phyloP scores from a whole-genome alignment of 2,888 invertebrate species.

The Empis stercorea region DNA sequence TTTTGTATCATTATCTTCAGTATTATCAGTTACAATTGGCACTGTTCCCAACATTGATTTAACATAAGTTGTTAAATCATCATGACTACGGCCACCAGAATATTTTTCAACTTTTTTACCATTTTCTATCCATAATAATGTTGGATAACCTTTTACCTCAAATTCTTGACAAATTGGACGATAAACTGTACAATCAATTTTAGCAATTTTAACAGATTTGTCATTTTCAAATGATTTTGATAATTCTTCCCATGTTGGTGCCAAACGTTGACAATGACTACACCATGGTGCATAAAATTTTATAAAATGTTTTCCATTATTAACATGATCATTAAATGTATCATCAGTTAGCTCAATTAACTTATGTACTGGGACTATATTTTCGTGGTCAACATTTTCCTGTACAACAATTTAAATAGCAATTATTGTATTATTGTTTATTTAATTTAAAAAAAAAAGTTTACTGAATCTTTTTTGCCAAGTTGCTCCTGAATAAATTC shows the following conservation, averaged over 20 bases:
- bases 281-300: constrained; percentile 94
- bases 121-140: constrained; percentile 74
- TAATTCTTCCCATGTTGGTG: constrained; percentile 73
- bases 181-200: constrained; percentile 74
- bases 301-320: constrained; percentile 67
- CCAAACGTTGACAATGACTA: constrained; percentile 70
- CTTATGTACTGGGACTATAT: constrained; percentile 6
- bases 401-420: not conserved
- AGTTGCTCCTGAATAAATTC: constrained; percentile 66
- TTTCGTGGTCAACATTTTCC: constrained; percentile 8
- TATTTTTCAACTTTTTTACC: constrained; percentile 76
- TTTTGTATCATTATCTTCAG: constrained; percentile 17
- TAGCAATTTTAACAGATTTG: constrained; percentile 56
- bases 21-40: constrained; percentile 10
- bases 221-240: constrained; percentile 51
- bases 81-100: constrained; percentile 50
- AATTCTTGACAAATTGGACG: constrained; percentile 62
- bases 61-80: constrained; percentile 58
- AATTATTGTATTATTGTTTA: not conserved
- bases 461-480: constrained; percentile 25
- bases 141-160: constrained; percentile 78
- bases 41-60: constrained; percentile 46
- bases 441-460: constrained; percentile 6
- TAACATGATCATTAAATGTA: constrained; percentile 58
- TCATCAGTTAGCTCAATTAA: constrained; percentile 62